Percentiles rank a stretch among this genome's conserved stretches.
phyloP scores from a whole-genome alignment of 2,888 invertebrate species.

The Meghimatium bilineatum region DNA sequence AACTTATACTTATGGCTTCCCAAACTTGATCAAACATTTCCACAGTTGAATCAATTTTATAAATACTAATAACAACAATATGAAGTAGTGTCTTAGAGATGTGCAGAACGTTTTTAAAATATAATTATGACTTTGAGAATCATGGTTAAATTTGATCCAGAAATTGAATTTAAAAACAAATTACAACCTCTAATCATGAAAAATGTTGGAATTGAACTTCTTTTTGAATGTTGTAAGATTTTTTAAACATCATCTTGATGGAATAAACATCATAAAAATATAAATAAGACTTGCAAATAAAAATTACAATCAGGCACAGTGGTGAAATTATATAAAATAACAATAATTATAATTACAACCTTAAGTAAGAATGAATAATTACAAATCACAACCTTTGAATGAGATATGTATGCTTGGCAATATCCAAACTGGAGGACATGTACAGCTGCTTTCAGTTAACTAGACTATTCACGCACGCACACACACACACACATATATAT shows the following conservation, averaged over 20 bases:
- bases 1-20: too few species aligned
- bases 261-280: background rate
- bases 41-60: too few species aligned
- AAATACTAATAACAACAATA: too few species aligned
- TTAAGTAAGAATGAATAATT: constrained; percentile 37
- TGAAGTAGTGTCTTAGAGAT: too few species aligned
- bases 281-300: background rate
- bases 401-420: constrained; percentile 37
- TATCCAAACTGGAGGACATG: background rate
- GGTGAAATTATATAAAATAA: background rate
- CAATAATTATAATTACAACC: background rate
- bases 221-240: background rate
- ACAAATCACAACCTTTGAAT: constrained; percentile 54
- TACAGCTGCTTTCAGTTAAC: background rate
- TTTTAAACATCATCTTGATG: background rate
- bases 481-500: background rate
- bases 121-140: too few species aligned
- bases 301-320: constrained; percentile 21
- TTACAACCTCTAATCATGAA: background rate
- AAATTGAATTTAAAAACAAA: background rate
- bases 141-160: background rate
- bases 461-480: background rate
- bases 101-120: too few species aligned
- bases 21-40: too few species aligned
- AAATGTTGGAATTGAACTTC: background rate